Conservation (phyloP, 2,797 vertebrate species). For the Cryptoprocta ferox region DNA sequence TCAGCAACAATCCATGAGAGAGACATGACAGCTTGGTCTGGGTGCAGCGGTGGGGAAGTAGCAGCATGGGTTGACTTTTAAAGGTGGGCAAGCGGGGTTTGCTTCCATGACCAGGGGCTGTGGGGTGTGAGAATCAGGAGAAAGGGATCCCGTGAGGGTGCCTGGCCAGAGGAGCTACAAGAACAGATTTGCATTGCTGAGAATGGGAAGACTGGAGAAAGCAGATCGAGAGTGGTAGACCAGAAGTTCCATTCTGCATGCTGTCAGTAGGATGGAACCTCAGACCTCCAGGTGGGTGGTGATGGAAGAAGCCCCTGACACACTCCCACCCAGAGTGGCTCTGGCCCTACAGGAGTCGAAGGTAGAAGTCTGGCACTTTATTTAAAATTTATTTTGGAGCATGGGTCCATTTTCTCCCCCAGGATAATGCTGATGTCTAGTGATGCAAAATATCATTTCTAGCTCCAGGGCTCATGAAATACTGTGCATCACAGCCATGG, state of each 20-base stretch:
- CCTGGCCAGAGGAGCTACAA: neutral
- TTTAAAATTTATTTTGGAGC: neutral
- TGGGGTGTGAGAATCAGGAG: neutral
- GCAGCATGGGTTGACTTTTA: neutral
- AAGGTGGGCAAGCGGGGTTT: neutral
- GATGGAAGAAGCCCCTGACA: neutral
- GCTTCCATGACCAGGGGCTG: accelerated
- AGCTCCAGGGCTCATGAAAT: neutral
- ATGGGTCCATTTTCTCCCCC: neutral
- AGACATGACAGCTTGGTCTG: neutral
- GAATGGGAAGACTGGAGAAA: neutral
- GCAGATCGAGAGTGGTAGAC: neutral
- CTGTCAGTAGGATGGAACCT: accelerated
- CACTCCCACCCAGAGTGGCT: accelerated
- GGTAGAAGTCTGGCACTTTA: neutral
- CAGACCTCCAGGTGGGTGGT: neutral
- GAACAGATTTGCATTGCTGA: neutral
- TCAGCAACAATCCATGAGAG: no score
- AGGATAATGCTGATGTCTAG: neutral
- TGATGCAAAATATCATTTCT: neutral
- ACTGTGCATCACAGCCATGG: accelerated
- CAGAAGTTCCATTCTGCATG: neutral
- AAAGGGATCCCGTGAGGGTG: accelerated
- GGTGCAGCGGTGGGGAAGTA: neutral
- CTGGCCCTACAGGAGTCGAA: neutral